Evolutionary conservation across 37 sponge, comb jelly and placozoan genomes (phyloP).

Genomic region (Mnemiopsis leidyi): DNA sequence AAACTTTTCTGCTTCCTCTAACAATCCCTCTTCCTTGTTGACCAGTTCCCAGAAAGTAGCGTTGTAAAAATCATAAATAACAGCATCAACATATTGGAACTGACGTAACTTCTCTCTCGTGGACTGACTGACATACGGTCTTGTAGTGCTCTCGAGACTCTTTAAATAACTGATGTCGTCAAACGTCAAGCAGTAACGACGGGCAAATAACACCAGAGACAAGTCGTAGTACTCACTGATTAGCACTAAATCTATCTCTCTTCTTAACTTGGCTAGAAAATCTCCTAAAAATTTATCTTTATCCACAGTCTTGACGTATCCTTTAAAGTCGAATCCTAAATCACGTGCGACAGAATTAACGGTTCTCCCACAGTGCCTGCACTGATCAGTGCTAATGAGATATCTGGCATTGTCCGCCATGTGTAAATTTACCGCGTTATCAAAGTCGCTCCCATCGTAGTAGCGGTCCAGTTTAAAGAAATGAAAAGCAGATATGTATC

Average conservation of each 20-base stretch:
- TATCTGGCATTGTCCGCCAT: not conserved
- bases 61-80: constrained; percentile 66
- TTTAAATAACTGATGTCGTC: not conserved
- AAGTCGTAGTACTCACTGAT: not conserved
- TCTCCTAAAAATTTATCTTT: not conserved
- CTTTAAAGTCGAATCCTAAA: constrained; percentile 1
- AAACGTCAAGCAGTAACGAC: not conserved
- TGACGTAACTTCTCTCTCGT: not conserved
- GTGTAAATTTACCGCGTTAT: not conserved
- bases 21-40: constrained; percentile 67
- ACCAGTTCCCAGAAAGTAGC: constrained; percentile 66
- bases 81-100: not conserved
- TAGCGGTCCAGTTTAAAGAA: not conserved
- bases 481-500: not conserved
- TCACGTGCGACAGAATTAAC: not conserved
- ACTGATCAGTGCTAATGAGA: not conserved
- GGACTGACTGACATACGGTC: not conserved
- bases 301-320: not conserved
- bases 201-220: not conserved
- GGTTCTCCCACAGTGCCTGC: not conserved
- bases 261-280: not conserved
- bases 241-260: not conserved
- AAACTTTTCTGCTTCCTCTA: not conserved
- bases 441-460: not conserved
- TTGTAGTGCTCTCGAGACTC: not conserved